Evolutionary conservation across 1,140 invertebrate species (phyloP), one percentile per base, ranked within the genome.

Genomic region (Rhizoglyphus robini): DNA sequence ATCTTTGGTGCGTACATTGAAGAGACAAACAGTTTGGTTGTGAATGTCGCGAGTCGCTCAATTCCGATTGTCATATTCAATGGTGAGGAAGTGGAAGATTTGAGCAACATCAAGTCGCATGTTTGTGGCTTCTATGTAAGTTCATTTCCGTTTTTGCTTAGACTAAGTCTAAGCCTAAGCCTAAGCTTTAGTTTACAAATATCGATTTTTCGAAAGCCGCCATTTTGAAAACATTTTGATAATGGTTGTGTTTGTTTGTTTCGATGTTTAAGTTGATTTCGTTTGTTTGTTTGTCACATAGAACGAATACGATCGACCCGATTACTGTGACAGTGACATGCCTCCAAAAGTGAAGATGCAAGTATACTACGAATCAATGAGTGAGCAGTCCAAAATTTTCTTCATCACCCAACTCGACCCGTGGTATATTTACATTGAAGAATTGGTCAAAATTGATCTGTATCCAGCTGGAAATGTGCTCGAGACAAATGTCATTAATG

Each of bases 381-480:
- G 63, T 66, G 62, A 65, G 29, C 8, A 65, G 5, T 8, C 63
- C 18, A 66, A 65, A 64, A n/a, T n/a, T 20, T 64, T 64, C 25
- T 48, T 64, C 29, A 49, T 29, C 31, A 49, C 29, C 23, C 63
- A 64, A 64, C 65, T 38, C 1, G 29, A 65, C 20, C 65, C 65
- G 4, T 34, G 23, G 2, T 66, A 65, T 54, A 38, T 36, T 11
- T 29, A 36, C 29, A 66, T 66, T 46, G 65, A 66, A 46, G 65
- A 66, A 36, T 65, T 66, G 65, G 65, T 31, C 27, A 18, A 66
- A 13, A 46, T 66, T 46, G 8, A 66, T 29, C 61, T 66, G 13
- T n/a, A 36, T 41, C 65, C 65, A 13, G 31, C n/a, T 65, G 65
- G 65, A 3, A 65, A 66, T 66, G 31, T 46, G 13, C 13, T 31